Evolutionary conservation across 1,140 invertebrate species (phyloP), one percentile per base, ranked within the genome.

Genomic region (Ladona fulva): DNA sequence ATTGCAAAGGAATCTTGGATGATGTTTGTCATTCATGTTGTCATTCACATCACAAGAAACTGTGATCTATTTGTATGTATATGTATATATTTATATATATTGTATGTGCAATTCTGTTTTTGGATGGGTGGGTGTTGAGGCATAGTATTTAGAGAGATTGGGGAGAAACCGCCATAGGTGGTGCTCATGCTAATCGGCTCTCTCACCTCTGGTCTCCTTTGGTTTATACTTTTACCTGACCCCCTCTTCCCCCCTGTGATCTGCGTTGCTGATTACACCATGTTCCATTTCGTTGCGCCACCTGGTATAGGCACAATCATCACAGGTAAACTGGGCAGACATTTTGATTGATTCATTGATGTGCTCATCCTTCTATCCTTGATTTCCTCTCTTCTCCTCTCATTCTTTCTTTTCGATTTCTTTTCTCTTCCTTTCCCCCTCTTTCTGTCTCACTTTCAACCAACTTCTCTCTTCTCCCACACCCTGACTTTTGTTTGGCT

Each of bases 251-350:
- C 75, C n/a, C 22, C 74, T 77, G 75, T 76, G 37, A 77, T 77
- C 76, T 59, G 10, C 42, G 24, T 78, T 29, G 22, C 22, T 24
- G 19, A 78, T 76, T 76, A 77, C 66, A 73, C 52, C 66, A 74
- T 80, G 78, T 80, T 81, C 79, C 74, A 76, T 80, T 81, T 80
- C 74, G 77, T 81, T 81, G 75, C 77, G 80, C 79, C 80, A 81
- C 80, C 80, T 82, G 80, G 77, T 81, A 79, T 89, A 91, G 90
- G 89, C 89, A 90, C 90, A 86, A 90, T 90, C 88, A 86, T 91
- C 86, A 90, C 90, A 91, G 90, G 90, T 91, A 91, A 91, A 86
- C 86, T 82, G 81, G 79, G 80, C 81, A 80, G 52, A 66, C 52
- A 66, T 66, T 66, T 66, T 66, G 3, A 66, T 66, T 66, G 52